Percentiles rank a stretch among this genome's conserved stretches.
phyloP scores from a whole-genome alignment of 2,113 vertebrate species.

The Hemicordylus capensis region DNA sequence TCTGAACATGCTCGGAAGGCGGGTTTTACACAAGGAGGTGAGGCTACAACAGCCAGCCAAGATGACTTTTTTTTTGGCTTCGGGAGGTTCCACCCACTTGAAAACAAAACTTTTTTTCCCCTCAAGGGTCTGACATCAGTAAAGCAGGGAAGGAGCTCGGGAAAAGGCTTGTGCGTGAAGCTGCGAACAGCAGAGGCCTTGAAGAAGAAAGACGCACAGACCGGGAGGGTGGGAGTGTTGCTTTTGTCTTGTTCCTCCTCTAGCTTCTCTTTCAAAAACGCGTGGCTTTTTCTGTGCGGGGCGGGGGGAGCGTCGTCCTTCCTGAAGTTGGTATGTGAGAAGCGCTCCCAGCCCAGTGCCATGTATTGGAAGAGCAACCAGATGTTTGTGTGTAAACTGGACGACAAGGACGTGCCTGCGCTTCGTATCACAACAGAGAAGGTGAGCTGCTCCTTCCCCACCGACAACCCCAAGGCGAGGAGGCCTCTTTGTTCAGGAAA shows the following conservation, averaged over 20 bases:
- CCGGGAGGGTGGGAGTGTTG: background rate
- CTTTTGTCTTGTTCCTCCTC: no score
- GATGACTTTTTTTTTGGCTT: constrained; percentile 8
- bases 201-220: background rate
- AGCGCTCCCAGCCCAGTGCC: constrained; percentile 62
- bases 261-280: background rate
- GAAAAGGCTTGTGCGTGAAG: constrained; percentile 18
- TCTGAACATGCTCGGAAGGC: constrained; percentile 69
- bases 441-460: constrained; percentile 75
- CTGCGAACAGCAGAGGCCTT: background rate
- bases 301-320: constrained; percentile 34
- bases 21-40: constrained; percentile 80
- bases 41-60: constrained; percentile 70
- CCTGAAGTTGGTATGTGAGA: constrained; percentile 69
- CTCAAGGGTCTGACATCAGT: constrained; percentile 65
- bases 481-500: background rate
- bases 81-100: constrained; percentile 79
- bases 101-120: constrained; percentile 76
- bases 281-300: background rate
- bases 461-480: background rate
- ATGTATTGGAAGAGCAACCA: constrained; percentile 94
- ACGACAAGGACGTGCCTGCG: constrained; percentile 77
- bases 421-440: constrained; percentile 76
- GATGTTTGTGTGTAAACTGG: constrained; percentile 81
- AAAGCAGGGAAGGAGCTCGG: constrained; percentile 47